Percentiles rank a stretch among this genome's conserved stretches.
Evolutionary conservation across 2,888 invertebrate genomes (phyloP).

Genomic region (Mylabris sibirica): DNA sequence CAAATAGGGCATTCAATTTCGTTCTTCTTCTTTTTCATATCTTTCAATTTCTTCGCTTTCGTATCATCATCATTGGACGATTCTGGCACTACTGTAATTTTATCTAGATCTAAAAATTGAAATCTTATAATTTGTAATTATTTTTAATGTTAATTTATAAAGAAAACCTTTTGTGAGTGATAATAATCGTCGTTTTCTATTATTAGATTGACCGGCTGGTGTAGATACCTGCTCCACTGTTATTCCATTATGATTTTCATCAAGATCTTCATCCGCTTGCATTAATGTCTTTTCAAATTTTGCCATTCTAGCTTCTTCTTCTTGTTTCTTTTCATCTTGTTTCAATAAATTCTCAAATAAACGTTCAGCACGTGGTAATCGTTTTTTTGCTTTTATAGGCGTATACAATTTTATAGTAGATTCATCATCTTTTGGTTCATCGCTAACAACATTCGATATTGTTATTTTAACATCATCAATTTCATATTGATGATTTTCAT

Average conservation of each 20-base stretch:
- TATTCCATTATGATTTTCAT: slow-evolving; percentile 11
- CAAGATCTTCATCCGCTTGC: not conserved
- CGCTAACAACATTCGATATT: slow-evolving; percentile 3
- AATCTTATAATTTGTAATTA: not conserved
- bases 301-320: slow-evolving; percentile 9
- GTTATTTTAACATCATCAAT: slow-evolving; percentile 17
- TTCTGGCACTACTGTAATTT: not conserved
- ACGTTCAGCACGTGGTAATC: slow-evolving; percentile 10
- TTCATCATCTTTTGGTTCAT: not conserved
- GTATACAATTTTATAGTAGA: not conserved
- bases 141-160: not conserved
- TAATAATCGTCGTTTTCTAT: slow-evolving; percentile 1
- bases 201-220: not conserved
- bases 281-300: slow-evolving; percentile 16
- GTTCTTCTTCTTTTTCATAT: not conserved
- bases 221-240: not conserved
- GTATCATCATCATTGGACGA: not conserved
- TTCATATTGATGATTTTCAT: slow-evolving; percentile 7
- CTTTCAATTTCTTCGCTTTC: not conserved
- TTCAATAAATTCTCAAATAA: slow-evolving; percentile 14
- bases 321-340: slow-evolving; percentile 6
- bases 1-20: slow-evolving; percentile 19
- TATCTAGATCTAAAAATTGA: slow-evolving; percentile 12
- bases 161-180: slow-evolving; percentile 14
- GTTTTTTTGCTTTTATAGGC: not conserved